Percentiles rank a stretch among this genome's conserved stretches.
phyloP scores from a whole-genome alignment of 1,140 invertebrate genomes.

The Listronotus bonariensis region DNA sequence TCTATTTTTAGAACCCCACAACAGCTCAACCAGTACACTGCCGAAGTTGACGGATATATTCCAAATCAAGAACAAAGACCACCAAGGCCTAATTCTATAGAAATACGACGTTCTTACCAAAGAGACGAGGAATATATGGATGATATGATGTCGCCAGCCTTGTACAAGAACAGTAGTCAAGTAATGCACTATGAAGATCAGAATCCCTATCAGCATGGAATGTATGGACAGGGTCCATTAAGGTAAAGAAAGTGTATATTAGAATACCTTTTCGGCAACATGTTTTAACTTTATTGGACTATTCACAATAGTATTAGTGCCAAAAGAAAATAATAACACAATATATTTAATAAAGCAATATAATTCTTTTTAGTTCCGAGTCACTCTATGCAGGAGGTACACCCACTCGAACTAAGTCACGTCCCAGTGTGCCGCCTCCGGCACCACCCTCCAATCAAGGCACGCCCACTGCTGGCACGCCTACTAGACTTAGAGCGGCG shows the following conservation, averaged over 20 bases:
- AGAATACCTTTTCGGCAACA: background rate
- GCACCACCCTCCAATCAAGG: constrained; percentile 78
- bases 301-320: background rate
- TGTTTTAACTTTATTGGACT: background rate
- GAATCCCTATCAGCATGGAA: constrained; percentile 52
- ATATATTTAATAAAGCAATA: too few species aligned
- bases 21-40: constrained; percentile 37
- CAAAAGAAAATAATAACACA: too few species aligned
- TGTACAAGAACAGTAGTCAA: constrained; percentile 47
- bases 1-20: constrained; percentile 50
- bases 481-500: constrained; percentile 70
- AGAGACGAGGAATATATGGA: constrained; percentile 61
- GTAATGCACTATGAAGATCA: constrained; percentile 47
- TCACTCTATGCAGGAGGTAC: constrained; percentile 58
- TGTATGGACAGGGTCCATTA: constrained; percentile 51
- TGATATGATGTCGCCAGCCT: constrained; percentile 57
- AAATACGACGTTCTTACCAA: constrained; percentile 70
- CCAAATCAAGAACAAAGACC: constrained; percentile 59
- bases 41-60: constrained; percentile 49
- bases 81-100: constrained; percentile 76
- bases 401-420: constrained; percentile 63
- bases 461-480: constrained; percentile 73
- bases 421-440: constrained; percentile 85
- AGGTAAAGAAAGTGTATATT: constrained; percentile 16
- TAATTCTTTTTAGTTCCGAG: constrained; percentile 50